A percentile compares a stretch with the other conserved stretches of the same genome.
These are phyloP conservation scores for Malurus elegans DNA, from an alignment of 2,113 vertebrate species.

Conservation along the genomic window DNA sequence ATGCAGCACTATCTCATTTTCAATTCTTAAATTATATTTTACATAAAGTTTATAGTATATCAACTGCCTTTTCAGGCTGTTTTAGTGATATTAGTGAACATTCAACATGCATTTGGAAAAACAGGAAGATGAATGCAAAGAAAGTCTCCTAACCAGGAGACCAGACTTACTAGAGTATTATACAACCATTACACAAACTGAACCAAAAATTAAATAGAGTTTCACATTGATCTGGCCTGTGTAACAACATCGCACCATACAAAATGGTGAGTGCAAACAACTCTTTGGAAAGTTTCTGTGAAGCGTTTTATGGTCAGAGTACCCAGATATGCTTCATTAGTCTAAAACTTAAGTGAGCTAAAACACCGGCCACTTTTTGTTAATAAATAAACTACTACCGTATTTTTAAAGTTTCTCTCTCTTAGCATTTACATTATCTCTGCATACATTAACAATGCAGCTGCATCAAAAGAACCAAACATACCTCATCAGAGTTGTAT, in stretches of 20 bases:
- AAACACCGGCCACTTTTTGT: neutral
- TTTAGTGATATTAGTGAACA: neutral
- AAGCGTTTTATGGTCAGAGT: neutral
- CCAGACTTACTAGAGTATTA: neutral
- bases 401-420: neutral
- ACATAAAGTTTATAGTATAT: neutral
- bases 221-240: neutral
- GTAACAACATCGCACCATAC: accelerated
- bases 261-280: neutral
- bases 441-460: neutral
- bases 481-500: constrained; percentile 97
- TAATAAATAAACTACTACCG: neutral
- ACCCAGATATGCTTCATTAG: neutral
- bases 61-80: neutral
- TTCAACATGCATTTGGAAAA: neutral
- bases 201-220: neutral
- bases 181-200: neutral
- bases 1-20: neutral
- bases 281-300: neutral
- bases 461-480: neutral
- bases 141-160: neutral
- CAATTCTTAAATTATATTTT: neutral
- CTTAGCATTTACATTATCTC: neutral
- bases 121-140: neutral
- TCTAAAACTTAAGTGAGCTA: neutral